Base-by-base conservation (phyloP, 2,113 vertebrate genomes). In the Thamnaconus septentrionalis region DNA sequence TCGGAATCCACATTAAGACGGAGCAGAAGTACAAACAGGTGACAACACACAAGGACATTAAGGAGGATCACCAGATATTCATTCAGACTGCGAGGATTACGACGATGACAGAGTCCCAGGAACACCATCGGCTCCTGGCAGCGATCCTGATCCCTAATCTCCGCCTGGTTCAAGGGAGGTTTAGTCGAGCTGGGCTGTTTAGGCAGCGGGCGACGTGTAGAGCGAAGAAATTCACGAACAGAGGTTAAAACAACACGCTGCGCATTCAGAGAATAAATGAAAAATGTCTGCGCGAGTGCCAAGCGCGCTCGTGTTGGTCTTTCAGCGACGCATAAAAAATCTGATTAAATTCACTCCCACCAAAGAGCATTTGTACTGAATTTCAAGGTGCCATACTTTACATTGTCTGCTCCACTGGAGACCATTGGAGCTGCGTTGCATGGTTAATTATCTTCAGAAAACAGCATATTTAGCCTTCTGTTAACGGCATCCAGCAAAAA, bases 21-120 rank as follows among this genome's bases (percentile, higher is more conserved):
- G 49, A 81, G 61, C 75, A 80, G 75, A 76, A 47, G 64, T 9
- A 65, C 7, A 61, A 84, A 75, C 80, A 82, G 85, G 75, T 79
- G 82, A 83, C 55, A 65, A 66, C 44, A 66, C 63, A 69, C 51
- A 8, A 8, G 71, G 66, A 76, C 64, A 75, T 69, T 59, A 67
- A 59, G 61, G 61, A 57, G 77, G 66, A 81, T 80, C 70, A 78
- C 11, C 61, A 61, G 61, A 57, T 61, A 47, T 62, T 64, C 56
- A 63, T 57, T 74, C 59, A 77, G 66, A 64, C 62, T 71, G 80
- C 6, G 64, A 79, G 75, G 83, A 79, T 81, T 77, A 80, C n/a
- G 49, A 56, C 50, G 75, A 73, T 59, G 46, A 73, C 4, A 41
- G 59, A 75, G 56, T 56, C 52, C 48, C 52, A 44, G 41, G 60